These are phyloP conservation scores for Drosophila malerkotliana DNA, from an alignment of 1,140 invertebrate species.

Conservation along the genomic window DNA sequence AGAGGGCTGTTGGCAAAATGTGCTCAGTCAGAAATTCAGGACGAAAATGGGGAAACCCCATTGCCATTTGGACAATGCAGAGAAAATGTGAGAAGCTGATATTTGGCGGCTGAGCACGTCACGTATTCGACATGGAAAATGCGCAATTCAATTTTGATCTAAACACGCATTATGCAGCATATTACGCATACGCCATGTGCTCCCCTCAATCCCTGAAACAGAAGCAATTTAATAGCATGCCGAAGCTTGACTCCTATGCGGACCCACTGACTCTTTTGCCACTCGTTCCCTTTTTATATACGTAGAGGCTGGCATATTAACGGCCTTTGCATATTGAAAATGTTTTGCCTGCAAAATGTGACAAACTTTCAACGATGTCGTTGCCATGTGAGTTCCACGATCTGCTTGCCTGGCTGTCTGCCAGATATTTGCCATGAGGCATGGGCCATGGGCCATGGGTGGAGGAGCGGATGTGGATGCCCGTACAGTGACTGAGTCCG, in stretches of 20 bases:
- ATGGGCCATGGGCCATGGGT: conserved; percentile 6
- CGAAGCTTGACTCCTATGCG: conserved; percentile 26
- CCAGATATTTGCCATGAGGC: conserved; percentile 32
- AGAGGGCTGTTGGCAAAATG: conserved; percentile 10
- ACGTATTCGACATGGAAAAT: conserved; percentile 78
- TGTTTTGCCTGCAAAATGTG: conserved; percentile 73
- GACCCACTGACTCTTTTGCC: neutral
- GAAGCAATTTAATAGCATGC: conserved; percentile 53
- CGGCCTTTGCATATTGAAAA: conserved; percentile 79
- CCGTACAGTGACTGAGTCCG: conserved; percentile 14
- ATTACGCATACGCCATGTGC: conserved; percentile 70
- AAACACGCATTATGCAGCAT: conserved; percentile 81
- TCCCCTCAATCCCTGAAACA: conserved; percentile 36
- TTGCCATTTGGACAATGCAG: conserved; percentile 62
- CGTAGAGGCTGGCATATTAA: conserved; percentile 62
- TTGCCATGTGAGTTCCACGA: conserved; percentile 28
- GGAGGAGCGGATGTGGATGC: conserved; percentile 15
- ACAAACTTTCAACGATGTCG: conserved; percentile 77
- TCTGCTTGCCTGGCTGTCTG: conserved; percentile 42
- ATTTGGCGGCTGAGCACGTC: conserved; percentile 50
- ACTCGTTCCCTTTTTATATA: neutral
- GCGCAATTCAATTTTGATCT: conserved; percentile 79
- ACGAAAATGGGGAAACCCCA: neutral
- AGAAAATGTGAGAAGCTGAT: conserved; percentile 35
- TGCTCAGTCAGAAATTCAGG: conserved; percentile 28